Base-by-base conservation (phyloP, 2,113 vertebrate species). In the Semicossyphus pulcher region DNA sequence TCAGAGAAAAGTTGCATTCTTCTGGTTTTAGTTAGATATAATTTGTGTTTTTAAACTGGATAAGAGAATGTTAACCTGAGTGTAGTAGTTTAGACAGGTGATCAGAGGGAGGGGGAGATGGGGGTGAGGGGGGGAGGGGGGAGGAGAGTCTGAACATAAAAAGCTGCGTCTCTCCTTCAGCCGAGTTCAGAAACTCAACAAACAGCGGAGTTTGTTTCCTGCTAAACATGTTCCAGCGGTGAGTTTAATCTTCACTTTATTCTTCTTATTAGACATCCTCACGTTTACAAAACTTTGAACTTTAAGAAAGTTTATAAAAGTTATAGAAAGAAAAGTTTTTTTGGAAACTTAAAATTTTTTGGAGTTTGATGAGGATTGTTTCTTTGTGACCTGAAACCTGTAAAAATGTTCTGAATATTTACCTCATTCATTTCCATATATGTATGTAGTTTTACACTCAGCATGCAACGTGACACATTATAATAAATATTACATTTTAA, bases 151-250 rank as follows among this genome's bases (percentile, higher is more conserved):
- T 4, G 28, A 39, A 31, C 71, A 84, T 88, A 88, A 82, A 80
- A 69, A 28, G 63, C 78, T 68, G 54, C 68, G 56, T 42, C 42
- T 57, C 12, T 41, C 26, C 54, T 52, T 65, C 65, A 36, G 60
- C 37, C 10, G n/a, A 72, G 18, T 61, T 75, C 66, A 76, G 56
- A 81, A 39, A 37, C 20, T 74, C 56, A 25, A 53, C 45, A 51
- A 34, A 11, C 56, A 23, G 8, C 12, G 11, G 37, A 25, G n/a
- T 45, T 29, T 20, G 21, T 20, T 28, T 62, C 6, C 0, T 25
- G 58, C 10, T 34, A 37, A 68, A 54, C 53, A 88, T 88, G 87
- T 36, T 82, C 12, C 65, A 0, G 14, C 57, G 78, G 87, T 88
- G 66, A 88, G 87, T 86, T 28, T 18, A 10, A 2, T 23, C 37